Evolutionary conservation across 2,888 invertebrate species (phyloP).

Genomic region (Cephus runcator): DNA sequence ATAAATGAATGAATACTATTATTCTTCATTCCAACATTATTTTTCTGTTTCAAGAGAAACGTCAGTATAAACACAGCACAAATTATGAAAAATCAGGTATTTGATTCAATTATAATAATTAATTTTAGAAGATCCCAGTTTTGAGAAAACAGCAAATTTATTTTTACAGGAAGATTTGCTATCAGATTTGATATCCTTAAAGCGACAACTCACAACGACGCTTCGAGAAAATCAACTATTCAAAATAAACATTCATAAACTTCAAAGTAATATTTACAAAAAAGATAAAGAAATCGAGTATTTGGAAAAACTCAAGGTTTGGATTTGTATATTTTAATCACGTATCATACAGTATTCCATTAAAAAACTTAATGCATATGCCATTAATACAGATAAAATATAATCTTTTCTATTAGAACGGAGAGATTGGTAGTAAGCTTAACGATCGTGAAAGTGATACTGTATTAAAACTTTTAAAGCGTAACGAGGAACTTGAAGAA

Average conservation of each 20-base stretch:
- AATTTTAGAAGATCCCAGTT: not conserved
- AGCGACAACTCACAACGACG: slow-evolving; percentile 40
- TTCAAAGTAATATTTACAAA: slow-evolving; percentile 46
- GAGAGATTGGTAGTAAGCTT: slow-evolving; percentile 18
- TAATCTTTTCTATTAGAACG: slow-evolving; percentile 6
- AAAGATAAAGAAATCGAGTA: slow-evolving; percentile 49
- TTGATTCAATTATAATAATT: not conserved
- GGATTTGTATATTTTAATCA: not conserved
- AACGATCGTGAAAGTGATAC: slow-evolving; percentile 18
- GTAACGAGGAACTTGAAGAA: slow-evolving; percentile 27
- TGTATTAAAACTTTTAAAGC: slow-evolving; percentile 25
- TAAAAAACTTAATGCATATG: not conserved
- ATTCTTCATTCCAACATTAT: not conserved
- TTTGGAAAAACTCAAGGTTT: slow-evolving; percentile 15
- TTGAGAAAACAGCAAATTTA: not conserved
- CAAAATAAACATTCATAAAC: slow-evolving; percentile 50
- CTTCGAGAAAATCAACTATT: slow-evolving; percentile 48
- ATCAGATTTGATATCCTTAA: slow-evolving; percentile 44
- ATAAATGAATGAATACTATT: not conserved
- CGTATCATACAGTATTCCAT: not conserved
- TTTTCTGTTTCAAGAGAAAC: not conserved
- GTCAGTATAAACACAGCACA: not conserved
- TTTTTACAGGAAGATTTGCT: slow-evolving; percentile 42
- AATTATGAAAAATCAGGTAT: not conserved
- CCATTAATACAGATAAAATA: not conserved